These are phyloP conservation scores for Phortica magna DNA, from an alignment of 2,888 invertebrate species.

Conservation along the genomic window DNA sequence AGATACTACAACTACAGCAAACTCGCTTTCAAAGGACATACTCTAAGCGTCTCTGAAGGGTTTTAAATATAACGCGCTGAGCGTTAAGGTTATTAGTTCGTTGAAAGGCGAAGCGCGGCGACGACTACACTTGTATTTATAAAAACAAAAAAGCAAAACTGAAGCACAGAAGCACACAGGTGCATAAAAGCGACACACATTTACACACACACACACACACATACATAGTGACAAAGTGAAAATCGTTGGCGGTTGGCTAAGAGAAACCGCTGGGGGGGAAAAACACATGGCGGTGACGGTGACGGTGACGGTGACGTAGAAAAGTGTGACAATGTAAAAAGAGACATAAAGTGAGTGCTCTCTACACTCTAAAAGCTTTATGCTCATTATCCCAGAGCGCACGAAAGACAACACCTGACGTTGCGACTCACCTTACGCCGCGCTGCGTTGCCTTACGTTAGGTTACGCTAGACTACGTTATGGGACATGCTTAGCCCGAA, in stretches of 20 bases:
- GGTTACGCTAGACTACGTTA: background rate
- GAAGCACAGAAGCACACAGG: background rate
- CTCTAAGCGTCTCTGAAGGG: background rate
- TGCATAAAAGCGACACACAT: background rate
- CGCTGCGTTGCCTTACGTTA: background rate
- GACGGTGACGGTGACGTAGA: background rate
- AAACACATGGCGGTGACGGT: background rate
- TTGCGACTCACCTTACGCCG: background rate
- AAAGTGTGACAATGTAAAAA: background rate
- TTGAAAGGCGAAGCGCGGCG: background rate
- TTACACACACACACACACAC: background rate
- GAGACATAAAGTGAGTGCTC: background rate
- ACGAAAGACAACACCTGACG: background rate
- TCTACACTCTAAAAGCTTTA: background rate
- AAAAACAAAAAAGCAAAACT: background rate
- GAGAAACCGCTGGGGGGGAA: background rate
- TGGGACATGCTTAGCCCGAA: background rate
- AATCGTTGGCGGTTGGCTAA: background rate
- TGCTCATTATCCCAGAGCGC: background rate
- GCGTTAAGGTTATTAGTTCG: background rate
- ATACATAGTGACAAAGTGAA: background rate
- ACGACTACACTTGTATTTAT: background rate
- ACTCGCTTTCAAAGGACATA: conserved; percentile 8
- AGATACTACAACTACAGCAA: background rate
- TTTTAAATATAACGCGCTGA: background rate